Conservation (phyloP, 1,140 invertebrate species). For the Luehdorfia chinensis region DNA sequence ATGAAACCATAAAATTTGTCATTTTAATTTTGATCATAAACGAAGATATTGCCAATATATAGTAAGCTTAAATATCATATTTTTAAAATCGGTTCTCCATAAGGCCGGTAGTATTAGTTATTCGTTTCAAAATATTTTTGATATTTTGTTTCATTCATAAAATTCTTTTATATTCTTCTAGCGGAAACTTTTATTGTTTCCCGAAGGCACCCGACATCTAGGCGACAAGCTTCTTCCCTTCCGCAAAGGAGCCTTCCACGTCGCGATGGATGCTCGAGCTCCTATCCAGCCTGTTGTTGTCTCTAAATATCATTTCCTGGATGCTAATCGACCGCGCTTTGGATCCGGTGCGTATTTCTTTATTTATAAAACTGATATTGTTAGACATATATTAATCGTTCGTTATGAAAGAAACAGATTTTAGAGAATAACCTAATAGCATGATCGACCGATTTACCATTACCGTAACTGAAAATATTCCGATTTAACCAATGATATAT, state of each 20-base stretch:
- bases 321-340: slow-evolving; percentile 84
- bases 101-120: too few species aligned
- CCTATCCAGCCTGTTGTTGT: slow-evolving; percentile 93
- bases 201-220: slow-evolving; percentile 86
- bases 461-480: too few species aligned
- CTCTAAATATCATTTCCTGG: slow-evolving; percentile 92
- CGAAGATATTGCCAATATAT: too few species aligned
- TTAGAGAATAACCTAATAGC: neutral
- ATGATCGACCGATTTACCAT: neutral
- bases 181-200: slow-evolving; percentile 86
- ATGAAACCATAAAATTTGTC: too few species aligned
- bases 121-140: too few species aligned
- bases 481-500: too few species aligned
- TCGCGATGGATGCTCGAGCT: slow-evolving; percentile 89
- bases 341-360: slow-evolving; percentile 82
- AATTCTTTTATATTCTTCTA: too few species aligned
- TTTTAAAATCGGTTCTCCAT: too few species aligned
- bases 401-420: neutral
- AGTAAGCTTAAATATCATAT: too few species aligned
- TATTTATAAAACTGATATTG: too few species aligned
- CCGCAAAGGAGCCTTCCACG: slow-evolving; percentile 96
- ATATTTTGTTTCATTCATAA: too few species aligned
- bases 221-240: slow-evolving; percentile 85
- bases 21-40: too few species aligned
- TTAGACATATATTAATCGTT: neutral